phyloP scores from a whole-genome alignment of 2,113 vertebrate genomes.

The Heterocephalus glaber region DNA sequence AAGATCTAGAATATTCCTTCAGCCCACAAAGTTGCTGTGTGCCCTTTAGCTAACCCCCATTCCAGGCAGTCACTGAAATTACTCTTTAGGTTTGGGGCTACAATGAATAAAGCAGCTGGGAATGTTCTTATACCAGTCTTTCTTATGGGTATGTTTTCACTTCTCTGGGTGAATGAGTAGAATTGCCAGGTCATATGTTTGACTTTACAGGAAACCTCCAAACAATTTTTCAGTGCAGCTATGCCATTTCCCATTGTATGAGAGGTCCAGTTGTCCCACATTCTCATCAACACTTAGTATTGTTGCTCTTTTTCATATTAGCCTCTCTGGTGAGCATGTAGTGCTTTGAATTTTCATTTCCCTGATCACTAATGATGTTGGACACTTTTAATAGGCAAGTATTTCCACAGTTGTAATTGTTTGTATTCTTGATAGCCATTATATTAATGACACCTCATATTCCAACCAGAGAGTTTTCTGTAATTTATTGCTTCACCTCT shows the following conservation, averaged over 20 bases:
- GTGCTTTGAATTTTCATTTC: slow-evolving; percentile 36
- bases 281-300: not conserved
- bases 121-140: not conserved
- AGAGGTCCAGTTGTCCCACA: not conserved
- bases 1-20: slow-evolving; percentile 2
- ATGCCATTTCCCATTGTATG: not conserved
- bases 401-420: not conserved
- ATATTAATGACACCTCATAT: slow-evolving; percentile 41
- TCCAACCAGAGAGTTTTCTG: not conserved
- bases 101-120: not conserved
- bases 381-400: not conserved
- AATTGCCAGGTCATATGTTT: not conserved
- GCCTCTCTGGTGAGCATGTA: not conserved
- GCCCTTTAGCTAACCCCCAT: not conserved
- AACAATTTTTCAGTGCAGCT: not conserved
- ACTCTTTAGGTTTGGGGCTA: not conserved
- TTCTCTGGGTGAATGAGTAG: not conserved
- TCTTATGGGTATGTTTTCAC: not conserved
- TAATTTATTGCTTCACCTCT: slow-evolving; percentile 18
- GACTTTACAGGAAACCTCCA: not conserved
- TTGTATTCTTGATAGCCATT: slow-evolving; percentile 38
- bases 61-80: not conserved
- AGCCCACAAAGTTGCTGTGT: not conserved
- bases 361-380: not conserved
- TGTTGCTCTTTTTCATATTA: slow-evolving; percentile 19